Base-by-base conservation (phyloP, 2,888 invertebrate genomes). In the Incurvaria masculella region DNA sequence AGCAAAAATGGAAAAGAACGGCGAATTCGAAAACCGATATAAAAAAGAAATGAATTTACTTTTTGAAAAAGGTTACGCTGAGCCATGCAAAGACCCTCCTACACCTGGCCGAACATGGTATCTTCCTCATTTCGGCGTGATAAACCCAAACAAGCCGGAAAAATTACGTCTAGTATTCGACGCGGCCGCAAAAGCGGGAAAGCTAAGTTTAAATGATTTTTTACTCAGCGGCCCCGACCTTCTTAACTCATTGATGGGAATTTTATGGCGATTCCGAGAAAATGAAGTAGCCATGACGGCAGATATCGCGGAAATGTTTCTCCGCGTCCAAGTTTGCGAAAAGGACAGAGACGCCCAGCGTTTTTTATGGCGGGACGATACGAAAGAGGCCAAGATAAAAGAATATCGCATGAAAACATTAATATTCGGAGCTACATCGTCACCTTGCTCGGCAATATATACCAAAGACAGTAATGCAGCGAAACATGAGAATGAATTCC, bases 401-500 rank as follows among this genome's bases (percentile, higher is more conserved):
- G 8, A 41, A 43, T 56, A 50, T 21, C n/a, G 53, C 11, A 55
- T 56, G 52, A 52, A 43, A 2, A 51, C 50, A 1, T 38, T 55
- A 2, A 53, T 52, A 8, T 56, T 55, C 48, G 53, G 55, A 1
- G 55, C 52, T 1, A 40, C 54, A 4, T 45, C 44, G 4, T 56
- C 52, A 14, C 56, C 56, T 1, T 47, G 45, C 8, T 53, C 50
- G 16, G 52, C 55, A 10, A 44, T 50, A 4, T 52, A 23, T 33
- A 46, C 54, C 1, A 52, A 53, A 39, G 49, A 50, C 19, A 17
- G 10, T 1, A 56, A 55, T 23, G 53, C 54, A 17, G 8, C n/a
- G n/a, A n/a, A n/a, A n/a, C n/a, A n/a, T n/a, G n/a, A n/a, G n/a
- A n/a, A 44, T 17, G 20, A 21, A 20, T 41, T 50, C 46, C 21